Percentiles rank a stretch among this genome's conserved stretches.
phyloP scores from a whole-genome alignment of 2,797 vertebrate genomes.

The Pseudochromis fuscus region DNA sequence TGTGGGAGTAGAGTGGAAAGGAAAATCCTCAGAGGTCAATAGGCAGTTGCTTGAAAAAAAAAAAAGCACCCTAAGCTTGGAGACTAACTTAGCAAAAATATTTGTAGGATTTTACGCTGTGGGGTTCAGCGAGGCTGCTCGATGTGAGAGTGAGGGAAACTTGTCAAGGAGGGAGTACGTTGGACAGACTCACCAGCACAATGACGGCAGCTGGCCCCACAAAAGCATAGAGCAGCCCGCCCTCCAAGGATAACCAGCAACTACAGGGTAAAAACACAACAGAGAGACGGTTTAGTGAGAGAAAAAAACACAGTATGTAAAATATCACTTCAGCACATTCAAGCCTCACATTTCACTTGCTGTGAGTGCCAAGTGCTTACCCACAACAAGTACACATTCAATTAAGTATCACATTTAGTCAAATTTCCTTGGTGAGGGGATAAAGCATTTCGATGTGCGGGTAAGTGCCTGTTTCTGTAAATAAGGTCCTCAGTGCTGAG shows the following conservation, averaged over 20 bases:
- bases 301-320: constrained; percentile 11
- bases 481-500: constrained; percentile 46
- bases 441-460: constrained; percentile 32
- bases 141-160: constrained; percentile 7
- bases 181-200: constrained; percentile 90
- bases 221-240: constrained; percentile 96
- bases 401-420: constrained; percentile 51
- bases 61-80: constrained; percentile 10
- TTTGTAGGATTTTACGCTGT: constrained; percentile 3
- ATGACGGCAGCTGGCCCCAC: constrained; percentile 98
- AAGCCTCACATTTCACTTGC: constrained; percentile 23
- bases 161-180: not conserved
- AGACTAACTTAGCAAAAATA: constrained; percentile 22
- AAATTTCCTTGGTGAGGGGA: constrained; percentile 37
- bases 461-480: constrained; percentile 50
- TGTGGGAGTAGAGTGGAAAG: not conserved
- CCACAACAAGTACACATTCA: constrained; percentile 35
- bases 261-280: constrained; percentile 71
- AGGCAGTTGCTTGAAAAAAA: constrained; percentile 19
- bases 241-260: constrained; percentile 98
- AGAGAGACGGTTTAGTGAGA: constrained; percentile 3
- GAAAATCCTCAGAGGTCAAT: constrained; percentile 45
- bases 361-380: constrained; percentile 31
- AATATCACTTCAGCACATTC: constrained; percentile 21
- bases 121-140: constrained; percentile 12